Percentiles rank a stretch among this genome's conserved stretches.
Evolutionary conservation across 1,140 invertebrate genomes (phyloP).

Genomic region (Macrostomum lignano): DNA sequence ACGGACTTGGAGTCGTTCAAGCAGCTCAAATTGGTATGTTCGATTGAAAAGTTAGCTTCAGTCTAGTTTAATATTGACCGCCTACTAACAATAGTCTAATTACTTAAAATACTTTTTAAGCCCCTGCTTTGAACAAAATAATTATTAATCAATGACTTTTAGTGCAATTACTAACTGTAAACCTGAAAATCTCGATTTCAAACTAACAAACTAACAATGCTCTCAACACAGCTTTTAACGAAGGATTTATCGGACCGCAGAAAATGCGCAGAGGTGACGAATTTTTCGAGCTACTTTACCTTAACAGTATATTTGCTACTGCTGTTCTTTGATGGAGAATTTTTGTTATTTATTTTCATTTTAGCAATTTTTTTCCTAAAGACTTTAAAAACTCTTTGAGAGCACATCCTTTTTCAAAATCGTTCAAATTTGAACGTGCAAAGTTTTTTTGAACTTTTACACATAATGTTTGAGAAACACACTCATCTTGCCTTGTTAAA

Average conservation of each 20-base stretch:
- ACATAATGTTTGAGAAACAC: not conserved
- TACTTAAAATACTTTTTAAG: too few relatives aligned
- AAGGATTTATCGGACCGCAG: too few relatives aligned
- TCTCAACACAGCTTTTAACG: too few relatives aligned
- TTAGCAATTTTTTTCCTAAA: not conserved
- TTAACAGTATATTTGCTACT: too few relatives aligned
- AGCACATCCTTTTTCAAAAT: not conserved
- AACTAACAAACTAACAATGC: too few relatives aligned
- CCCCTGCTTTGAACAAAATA: constrained; percentile 4
- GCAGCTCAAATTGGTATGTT: constrained; percentile 23
- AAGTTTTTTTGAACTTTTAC: constrained; percentile 1
- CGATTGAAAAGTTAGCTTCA: constrained; percentile 9
- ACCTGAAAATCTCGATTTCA: too few relatives aligned
- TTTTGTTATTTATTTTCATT: constrained; percentile 13
- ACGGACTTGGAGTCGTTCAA: constrained; percentile 32
- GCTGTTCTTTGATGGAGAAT: too few relatives aligned
- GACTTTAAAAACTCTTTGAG: not conserved
- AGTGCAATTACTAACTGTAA: constrained; percentile 3
- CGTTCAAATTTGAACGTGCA: constrained; percentile 2
- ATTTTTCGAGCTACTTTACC: too few relatives aligned
- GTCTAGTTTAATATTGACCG: too few relatives aligned
- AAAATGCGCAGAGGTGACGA: too few relatives aligned
- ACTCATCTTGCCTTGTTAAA: not conserved
- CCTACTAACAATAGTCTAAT: too few relatives aligned
- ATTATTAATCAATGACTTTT: constrained; percentile 3